A percentile compares a stretch with the other conserved stretches of the same genome.
phyloP scores from a whole-genome alignment of 2,888 invertebrate genomes.

The Drosophila villosipedis region DNA sequence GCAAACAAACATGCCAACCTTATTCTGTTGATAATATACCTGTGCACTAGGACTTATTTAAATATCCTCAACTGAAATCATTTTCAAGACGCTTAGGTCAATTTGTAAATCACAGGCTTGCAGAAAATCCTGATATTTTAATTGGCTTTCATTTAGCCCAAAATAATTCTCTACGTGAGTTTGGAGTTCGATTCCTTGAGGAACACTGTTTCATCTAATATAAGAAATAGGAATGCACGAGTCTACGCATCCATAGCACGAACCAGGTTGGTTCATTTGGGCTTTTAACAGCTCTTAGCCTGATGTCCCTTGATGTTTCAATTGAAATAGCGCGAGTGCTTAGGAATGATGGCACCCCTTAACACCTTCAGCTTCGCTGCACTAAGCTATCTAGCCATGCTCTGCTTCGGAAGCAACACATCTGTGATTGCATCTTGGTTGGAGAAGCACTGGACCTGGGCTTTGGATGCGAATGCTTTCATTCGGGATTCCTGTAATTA shows the following conservation, averaged over 20 bases:
- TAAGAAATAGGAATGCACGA: no score
- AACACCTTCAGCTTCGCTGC: not conserved
- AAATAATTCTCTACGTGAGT: no score
- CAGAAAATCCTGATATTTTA: no score
- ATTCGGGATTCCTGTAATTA: not conserved
- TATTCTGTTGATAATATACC: no score
- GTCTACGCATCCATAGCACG: not conserved
- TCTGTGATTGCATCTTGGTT: not conserved
- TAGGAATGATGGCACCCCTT: not conserved
- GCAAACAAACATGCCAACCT: no score
- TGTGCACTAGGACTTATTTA: no score
- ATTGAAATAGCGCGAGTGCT: not conserved
- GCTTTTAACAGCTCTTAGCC: not conserved
- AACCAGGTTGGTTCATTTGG: not conserved
- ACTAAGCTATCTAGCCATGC: not conserved
- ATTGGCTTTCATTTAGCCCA: no score
- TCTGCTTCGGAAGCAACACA: not conserved
- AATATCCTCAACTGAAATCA: no score
- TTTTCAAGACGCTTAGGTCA: no score
- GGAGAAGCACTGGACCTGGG: not conserved
- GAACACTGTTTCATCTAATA: no score
- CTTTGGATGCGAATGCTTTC: not conserved
- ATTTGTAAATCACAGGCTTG: no score
- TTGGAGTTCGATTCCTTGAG: no score
- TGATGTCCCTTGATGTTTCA: not conserved